Evolutionary conservation across 2,888 invertebrate species (phyloP).

Genomic region (Autographa gamma): DNA sequence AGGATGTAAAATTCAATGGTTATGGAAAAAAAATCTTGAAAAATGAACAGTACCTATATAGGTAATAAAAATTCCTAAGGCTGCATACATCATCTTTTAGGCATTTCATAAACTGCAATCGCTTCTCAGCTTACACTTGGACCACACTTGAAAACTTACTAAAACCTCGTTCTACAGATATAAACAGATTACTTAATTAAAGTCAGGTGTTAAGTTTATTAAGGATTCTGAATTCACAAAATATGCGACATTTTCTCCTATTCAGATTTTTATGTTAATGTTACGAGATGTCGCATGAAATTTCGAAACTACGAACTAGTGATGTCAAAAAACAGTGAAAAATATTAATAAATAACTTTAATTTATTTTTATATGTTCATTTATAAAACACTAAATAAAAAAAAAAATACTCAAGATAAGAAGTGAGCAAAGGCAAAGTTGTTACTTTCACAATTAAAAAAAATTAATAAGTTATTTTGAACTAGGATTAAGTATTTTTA

Average conservation of each 20-base stretch:
- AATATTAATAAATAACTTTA: neutral
- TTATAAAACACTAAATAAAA: too few species aligned
- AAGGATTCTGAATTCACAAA: slow-evolving; percentile 14
- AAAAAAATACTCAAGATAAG: too few species aligned
- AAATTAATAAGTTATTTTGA: too few species aligned
- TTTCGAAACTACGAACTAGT: neutral
- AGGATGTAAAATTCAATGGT: too few species aligned
- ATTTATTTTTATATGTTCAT: too few species aligned
- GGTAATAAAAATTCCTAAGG: too few species aligned
- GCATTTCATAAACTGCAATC: neutral
- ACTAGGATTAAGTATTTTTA: too few species aligned
- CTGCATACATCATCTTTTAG: too few species aligned
- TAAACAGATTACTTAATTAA: slow-evolving; percentile 47
- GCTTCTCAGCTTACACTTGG: slow-evolving; percentile 5
- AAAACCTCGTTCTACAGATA: slow-evolving; percentile 28
- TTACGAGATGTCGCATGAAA: neutral
- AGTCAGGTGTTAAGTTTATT: slow-evolving; percentile 37
- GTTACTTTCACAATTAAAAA: neutral
- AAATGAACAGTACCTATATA: too few species aligned
- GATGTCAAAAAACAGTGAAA: neutral
- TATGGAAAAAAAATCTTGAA: too few species aligned
- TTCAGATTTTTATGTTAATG: slow-evolving; percentile 22
- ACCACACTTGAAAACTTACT: slow-evolving; percentile 10
- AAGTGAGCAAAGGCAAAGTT: too few species aligned
- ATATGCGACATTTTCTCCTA: slow-evolving; percentile 13